Evolutionary conservation across 2,797 vertebrate species (phyloP).

Genomic region (Hemitrygon akajei): DNA sequence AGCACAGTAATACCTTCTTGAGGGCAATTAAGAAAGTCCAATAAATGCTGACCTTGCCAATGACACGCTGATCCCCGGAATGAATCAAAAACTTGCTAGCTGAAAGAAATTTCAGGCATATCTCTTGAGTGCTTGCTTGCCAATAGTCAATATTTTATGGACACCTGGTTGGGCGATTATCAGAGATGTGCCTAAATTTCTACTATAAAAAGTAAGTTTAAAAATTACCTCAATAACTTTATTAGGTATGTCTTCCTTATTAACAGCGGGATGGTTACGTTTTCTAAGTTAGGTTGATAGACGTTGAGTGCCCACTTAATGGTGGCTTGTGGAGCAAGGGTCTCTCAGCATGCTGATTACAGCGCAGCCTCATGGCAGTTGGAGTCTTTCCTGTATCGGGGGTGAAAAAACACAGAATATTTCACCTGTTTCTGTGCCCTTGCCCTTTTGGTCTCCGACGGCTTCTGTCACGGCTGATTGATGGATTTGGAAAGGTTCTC

Average conservation of each 20-base stretch:
- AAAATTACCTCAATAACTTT: not conserved
- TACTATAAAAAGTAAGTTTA: not conserved
- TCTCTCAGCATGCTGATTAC: not conserved
- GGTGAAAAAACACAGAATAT: not conserved
- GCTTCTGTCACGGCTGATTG: not conserved
- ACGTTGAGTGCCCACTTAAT: not conserved
- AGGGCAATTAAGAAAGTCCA: not conserved
- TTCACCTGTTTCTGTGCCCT: not conserved
- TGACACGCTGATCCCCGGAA: not conserved
- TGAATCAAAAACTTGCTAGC: not conserved
- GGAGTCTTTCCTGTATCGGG: not conserved
- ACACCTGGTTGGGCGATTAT: not conserved
- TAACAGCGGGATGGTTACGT: not conserved
- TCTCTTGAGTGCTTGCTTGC: not conserved
- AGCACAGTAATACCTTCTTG: not conserved
- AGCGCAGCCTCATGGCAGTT: not conserved
- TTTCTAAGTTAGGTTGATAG: not conserved
- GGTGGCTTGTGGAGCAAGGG: not conserved
- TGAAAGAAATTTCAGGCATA: not conserved
- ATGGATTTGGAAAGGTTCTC: not conserved
- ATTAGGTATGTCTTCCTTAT: not conserved
- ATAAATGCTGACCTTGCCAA: not conserved
- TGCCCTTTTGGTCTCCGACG: not conserved
- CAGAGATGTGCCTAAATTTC: not conserved
- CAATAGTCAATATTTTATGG: not conserved